Percentiles rank a stretch among this genome's conserved stretches.
phyloP scores from a whole-genome alignment of 2,113 vertebrate species.

The Mohoua ochrocephala region DNA sequence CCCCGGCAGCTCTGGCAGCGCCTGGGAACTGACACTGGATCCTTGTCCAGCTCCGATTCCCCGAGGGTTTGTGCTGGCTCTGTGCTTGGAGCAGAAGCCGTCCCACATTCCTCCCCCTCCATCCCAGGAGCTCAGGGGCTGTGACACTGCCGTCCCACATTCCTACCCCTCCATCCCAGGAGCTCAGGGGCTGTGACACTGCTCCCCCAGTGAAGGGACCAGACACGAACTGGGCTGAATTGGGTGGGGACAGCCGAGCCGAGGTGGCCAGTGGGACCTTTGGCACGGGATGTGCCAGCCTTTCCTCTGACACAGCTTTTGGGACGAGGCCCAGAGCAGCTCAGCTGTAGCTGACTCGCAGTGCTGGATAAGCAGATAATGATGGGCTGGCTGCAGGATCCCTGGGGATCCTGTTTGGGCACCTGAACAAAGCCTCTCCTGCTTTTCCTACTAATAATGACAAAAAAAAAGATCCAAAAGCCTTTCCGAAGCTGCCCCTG shows the following conservation, averaged over 20 bases:
- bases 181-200: not conserved
- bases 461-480: not conserved
- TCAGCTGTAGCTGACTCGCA: not conserved
- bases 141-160: not conserved
- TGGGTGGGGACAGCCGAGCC: not conserved
- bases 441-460: not conserved
- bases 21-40: rapidly evolving
- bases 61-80: rapidly evolving
- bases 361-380: not conserved
- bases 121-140: not conserved
- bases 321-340: not conserved
- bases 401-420: not conserved
- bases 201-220: not conserved
- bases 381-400: not conserved
- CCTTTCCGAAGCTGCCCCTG: not conserved
- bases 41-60: not conserved
- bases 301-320: not conserved
- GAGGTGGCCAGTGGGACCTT: not conserved
- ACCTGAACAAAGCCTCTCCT: not conserved
- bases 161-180: rapidly evolving
- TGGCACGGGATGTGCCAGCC: not conserved
- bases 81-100: not conserved
- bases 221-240: not conserved
- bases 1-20: not conserved
- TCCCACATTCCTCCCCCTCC: rapidly evolving